Evolutionary conservation across 2,888 invertebrate genomes (phyloP), one percentile per base, ranked within the genome.

Genomic region (Melipona beecheii): DNA sequence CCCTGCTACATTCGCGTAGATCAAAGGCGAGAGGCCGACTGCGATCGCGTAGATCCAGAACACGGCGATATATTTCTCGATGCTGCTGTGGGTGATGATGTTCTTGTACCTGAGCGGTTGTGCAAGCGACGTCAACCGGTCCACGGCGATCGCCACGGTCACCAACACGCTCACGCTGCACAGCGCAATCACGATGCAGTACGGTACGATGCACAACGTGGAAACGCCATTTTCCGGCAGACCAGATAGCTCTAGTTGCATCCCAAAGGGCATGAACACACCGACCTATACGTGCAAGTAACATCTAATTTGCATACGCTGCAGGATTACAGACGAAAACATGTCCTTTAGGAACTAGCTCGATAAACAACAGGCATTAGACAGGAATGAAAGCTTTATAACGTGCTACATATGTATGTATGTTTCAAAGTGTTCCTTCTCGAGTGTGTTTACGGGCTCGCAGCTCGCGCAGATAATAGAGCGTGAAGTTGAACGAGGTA

Each of bases 51-150:
- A 96, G 49, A 95, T 93, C 96, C 96, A 96, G 87, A 96, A 95
- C 4, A 95, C 95, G 17, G 95, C 94, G 65, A 96, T 95, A 90
- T 96, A 95, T 81, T 95, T 93, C 87, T 95, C 95, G 75, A 96
- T 95, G 82, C 96, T 95, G 73, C 95, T 95, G 91, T 95, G 96
- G 2, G 96, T 96, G 86, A 96, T 96, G 84, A 96, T 95, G 91
- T 96, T 96, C 90, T 96, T 96, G 93, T 96, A 96, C 73, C 96
- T 94, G 70, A 96, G 93, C 0, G 96, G 96, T 82, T 96, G 95
- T 4, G 96, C 96, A 36, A 96, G 94, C 4, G 96, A 96, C 1
- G 96, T 96, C 88, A 96, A 95, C 73, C 96, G 93, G 90, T 96
- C 96, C 52, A 96, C 95, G 1, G 96, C 96, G 74, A 96, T 96